These are phyloP conservation scores for Prenolepis imparis DNA, from an alignment of 2,888 invertebrate species.

Conservation along the genomic window DNA sequence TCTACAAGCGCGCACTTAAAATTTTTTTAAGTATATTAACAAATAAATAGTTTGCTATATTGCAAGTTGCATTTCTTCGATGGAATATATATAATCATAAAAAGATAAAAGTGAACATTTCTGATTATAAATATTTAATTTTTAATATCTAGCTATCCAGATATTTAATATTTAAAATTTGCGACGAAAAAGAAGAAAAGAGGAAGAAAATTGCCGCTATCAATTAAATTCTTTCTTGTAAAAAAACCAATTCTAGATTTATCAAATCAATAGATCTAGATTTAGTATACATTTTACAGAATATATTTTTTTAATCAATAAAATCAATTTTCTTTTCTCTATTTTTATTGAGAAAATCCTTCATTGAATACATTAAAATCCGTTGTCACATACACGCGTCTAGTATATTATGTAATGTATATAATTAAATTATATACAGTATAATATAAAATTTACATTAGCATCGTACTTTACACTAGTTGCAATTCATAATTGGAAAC, in stretches of 20 bases:
- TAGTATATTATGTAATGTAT: not conserved
- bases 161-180: constrained; percentile 6
- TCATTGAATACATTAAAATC: not conserved
- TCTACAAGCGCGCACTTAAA: not conserved
- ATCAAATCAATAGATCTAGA: not conserved
- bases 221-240: not conserved
- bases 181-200: not conserved
- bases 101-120: not conserved
- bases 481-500: not conserved
- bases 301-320: not conserved
- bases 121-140: not conserved
- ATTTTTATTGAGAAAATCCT: not conserved
- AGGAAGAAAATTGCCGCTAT: not conserved
- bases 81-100: constrained; percentile 2
- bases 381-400: not conserved
- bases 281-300: not conserved
- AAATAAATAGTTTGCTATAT: constrained; percentile 1
- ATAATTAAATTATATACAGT: constrained; percentile 1
- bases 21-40: not conserved
- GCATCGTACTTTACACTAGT: not conserved
- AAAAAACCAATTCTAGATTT: not conserved
- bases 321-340: not conserved
- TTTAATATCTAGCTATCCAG: not conserved
- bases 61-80: constrained; percentile 5
- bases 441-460: constrained; percentile 7